Evolutionary conservation across 1,140 invertebrate genomes (phyloP), one percentile per base, ranked within the genome.

Genomic region (Chironomus striatipennis): DNA sequence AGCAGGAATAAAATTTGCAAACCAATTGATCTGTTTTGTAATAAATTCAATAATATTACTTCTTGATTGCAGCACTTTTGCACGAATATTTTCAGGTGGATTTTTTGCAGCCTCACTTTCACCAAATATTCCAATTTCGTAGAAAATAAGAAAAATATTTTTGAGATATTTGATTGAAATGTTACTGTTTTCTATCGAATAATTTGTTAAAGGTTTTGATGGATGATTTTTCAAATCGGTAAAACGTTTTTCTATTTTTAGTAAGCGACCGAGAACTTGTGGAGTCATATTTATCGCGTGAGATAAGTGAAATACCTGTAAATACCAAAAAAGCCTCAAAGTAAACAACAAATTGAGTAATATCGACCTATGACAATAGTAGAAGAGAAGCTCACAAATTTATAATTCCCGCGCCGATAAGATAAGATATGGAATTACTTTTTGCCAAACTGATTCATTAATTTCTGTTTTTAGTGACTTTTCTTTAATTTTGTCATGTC

Each of bases 221-320:
- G 65, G 65, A 70, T 70, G 65, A 18, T 20, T 70, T 70, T 70
- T 17, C 65, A 70, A 70, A 3, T 70, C 65, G 18, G 20, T 1
- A 70, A 70, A 70, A 21, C 65, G 65, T 21, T 70, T 70, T 70
- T 70, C 65, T 18, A 70, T 70, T 70, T 70, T 70, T 18, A 70
- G 7, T 18, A 70, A 20, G 18, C 65, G 65, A 12, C 20, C 20
- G 17, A 70, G 65, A 70, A 70, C 8, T 70, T 70, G 65, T 21
- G 65, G 65, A 70, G 65, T 70, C 65, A 70, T 70, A 20, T 70
- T 21, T 34, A 34, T 34, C 24, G 24, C 24, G 24, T 34, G 24
- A 34, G 24, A 34, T 34, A 34, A 34, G 24, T 34, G 5, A 34
- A 34, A 34, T 34, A 34, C 24, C 24, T 34, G 24, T 34, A 34